These are phyloP conservation scores for Trinorchestia longiramus DNA, from an alignment of 1,140 invertebrate genomes.

Conservation along the genomic window DNA sequence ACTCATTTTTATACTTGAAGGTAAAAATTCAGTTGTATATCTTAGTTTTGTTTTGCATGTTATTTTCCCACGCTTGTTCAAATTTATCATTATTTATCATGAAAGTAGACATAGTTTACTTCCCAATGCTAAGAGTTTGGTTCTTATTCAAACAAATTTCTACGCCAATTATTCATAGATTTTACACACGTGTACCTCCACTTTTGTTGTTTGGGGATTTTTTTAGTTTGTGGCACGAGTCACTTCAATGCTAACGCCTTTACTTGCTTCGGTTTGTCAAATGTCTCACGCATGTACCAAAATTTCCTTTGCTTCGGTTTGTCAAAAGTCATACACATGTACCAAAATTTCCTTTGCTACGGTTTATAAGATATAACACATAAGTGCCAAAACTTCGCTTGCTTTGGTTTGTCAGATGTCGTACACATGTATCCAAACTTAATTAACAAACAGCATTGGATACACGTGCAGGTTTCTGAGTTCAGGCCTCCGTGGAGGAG, in stretches of 20 bases:
- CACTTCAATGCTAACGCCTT: not conserved
- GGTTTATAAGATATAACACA: not conserved
- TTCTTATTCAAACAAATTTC: not conserved
- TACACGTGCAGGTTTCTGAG: not conserved
- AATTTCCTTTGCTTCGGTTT: not conserved
- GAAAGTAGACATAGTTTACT: not conserved
- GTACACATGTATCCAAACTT: not conserved
- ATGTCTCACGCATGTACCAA: not conserved
- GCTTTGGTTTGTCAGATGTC: not conserved
- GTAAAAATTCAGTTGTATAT: too few species aligned
- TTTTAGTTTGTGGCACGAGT: too few species aligned
- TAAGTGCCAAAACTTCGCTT: not conserved
- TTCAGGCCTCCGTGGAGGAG: slow-evolving; percentile 3
- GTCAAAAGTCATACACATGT: too few species aligned
- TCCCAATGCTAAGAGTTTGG: not conserved
- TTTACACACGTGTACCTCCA: too few species aligned
- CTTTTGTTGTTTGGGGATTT: too few species aligned
- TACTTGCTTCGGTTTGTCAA: not conserved
- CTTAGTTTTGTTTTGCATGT: too few species aligned
- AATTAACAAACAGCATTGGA: not conserved
- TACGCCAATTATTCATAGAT: not conserved
- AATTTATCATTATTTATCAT: not conserved
- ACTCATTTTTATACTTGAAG: too few species aligned
- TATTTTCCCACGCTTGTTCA: too few species aligned
- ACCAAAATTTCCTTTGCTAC: too few species aligned